Conservation (phyloP, 2,113 vertebrate genomes). For the Colistium nudipinnis region DNA sequence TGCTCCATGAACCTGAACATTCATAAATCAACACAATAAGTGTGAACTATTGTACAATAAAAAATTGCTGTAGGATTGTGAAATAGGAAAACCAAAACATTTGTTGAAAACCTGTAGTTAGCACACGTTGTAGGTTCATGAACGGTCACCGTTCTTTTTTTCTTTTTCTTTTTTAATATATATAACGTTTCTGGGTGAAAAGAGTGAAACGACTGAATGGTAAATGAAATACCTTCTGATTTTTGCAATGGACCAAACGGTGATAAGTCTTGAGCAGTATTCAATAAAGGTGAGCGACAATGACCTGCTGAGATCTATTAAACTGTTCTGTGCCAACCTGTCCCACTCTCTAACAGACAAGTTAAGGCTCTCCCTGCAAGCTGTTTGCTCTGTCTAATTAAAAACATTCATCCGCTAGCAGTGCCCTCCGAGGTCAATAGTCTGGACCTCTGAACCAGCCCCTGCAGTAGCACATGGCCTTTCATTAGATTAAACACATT, state of each 20-base stretch:
- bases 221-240: slow-evolving; percentile 17
- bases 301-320: slow-evolving; percentile 51
- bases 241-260: slow-evolving; percentile 24
- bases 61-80: no score
- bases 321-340: slow-evolving; percentile 33
- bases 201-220: neutral
- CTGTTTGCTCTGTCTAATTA: slow-evolving; percentile 86
- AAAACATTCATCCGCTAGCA: slow-evolving; percentile 85
- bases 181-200: no score
- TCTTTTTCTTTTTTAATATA: no score
- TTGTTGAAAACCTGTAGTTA: no score
- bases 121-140: no score
- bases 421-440: slow-evolving; percentile 85
- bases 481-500: slow-evolving; percentile 98
- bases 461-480: slow-evolving; percentile 89
- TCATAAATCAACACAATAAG: no score
- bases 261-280: slow-evolving; percentile 24
- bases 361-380: slow-evolving; percentile 46
- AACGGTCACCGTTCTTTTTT: no score
- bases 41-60: no score
- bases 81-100: no score
- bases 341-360: slow-evolving; percentile 33
- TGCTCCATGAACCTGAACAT: no score
- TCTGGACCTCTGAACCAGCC: slow-evolving; percentile 91
- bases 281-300: slow-evolving; percentile 44